Base-by-base conservation (phyloP, 2,888 invertebrate species). In the Drosophila nr. perissopoda region DNA sequence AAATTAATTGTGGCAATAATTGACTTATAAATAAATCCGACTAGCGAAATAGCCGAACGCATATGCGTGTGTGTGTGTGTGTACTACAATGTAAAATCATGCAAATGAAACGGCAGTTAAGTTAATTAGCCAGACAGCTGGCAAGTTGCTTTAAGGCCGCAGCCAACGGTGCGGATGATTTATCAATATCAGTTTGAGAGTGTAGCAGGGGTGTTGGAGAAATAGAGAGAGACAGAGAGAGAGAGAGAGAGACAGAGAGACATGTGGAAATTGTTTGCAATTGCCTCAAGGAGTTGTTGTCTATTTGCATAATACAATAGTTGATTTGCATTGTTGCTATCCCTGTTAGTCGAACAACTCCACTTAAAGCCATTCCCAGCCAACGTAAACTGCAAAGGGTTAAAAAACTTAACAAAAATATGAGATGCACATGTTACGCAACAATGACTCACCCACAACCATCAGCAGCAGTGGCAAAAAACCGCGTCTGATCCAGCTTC, bases 1-100 rank as follows among this genome's bases (percentile, higher is more conserved):
- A 85, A 89, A 89, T 90, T 83, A 87, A 89, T 84, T 88, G 72
- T 80, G 81, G 71, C 81, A 86, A 89, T 89, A 88, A 88, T 86
- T 89, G 86, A 76, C 71, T 86, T 89, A 83, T 89, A 82, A 83
- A 89, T 83, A 88, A 88, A 81, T 70, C 67, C 56, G 70, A 71
- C 56, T 69, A 42, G 7, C 49, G 42, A 40, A 16, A 49, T 48
- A 34, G 10, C 5, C 34, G 18, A 36, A n/a, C n/a, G 7, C 33
- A 3, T 25, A 1, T n/a, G 7, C n/a, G 8, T 25, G 29, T 58
- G 10, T 29, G 36, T 29, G 36, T 48, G 36, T 64, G 31, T 68
- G 59, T 62, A 56, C 29, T n/a, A 21, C 27, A 69, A 61, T 66
- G 18, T 16, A 36, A 57, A 51, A 67, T 58, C 51, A 51, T 31